phyloP scores from a whole-genome alignment of 2,888 invertebrate species.

The Apotomis betuletana region DNA sequence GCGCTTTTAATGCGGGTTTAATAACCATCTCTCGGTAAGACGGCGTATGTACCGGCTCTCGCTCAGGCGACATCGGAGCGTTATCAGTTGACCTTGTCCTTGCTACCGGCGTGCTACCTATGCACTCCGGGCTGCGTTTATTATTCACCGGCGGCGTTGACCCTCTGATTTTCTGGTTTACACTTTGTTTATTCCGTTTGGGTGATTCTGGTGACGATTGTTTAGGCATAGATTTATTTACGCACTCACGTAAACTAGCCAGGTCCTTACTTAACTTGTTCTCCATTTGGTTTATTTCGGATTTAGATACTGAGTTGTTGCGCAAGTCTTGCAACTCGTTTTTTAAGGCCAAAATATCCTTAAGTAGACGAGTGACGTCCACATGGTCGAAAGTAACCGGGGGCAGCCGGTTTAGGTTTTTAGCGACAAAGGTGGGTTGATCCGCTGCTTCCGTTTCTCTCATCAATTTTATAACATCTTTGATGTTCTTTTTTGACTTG shows the following conservation, averaged over 20 bases:
- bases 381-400: conserved; percentile 19
- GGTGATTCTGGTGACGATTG: not conserved
- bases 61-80: too few relatives aligned
- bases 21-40: not conserved
- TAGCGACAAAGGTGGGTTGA: conserved; percentile 24
- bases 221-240: not conserved
- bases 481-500: conserved; percentile 38
- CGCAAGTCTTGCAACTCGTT: not conserved
- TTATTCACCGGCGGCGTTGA: too few relatives aligned
- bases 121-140: too few relatives aligned
- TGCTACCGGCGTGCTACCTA: too few relatives aligned
- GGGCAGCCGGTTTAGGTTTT: not conserved
- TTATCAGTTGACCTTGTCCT: too few relatives aligned
- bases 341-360: not conserved
- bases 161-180: not conserved
- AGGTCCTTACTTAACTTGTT: not conserved
- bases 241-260: not conserved
- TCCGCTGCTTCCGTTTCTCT: conserved; percentile 32
- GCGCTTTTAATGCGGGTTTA: not conserved
- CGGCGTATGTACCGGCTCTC: not conserved
- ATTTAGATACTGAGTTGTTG: not conserved
- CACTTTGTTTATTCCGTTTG: not conserved
- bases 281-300: not conserved
- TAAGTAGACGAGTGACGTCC: not conserved
- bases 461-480: conserved; percentile 37